Conservation (phyloP, 2,888 invertebrate genomes). For the Cistogaster globosa region DNA sequence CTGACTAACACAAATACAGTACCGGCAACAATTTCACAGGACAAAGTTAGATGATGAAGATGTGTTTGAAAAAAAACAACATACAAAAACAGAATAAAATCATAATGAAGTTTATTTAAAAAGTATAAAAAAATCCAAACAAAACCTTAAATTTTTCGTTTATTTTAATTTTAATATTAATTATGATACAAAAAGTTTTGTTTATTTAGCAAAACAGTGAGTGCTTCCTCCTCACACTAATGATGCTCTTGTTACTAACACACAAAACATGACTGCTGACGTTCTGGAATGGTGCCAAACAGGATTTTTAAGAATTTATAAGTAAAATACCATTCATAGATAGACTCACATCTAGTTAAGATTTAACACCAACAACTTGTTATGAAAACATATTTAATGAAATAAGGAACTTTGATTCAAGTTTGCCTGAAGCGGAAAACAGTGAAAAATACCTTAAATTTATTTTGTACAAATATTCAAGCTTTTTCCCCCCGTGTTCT, state of each 20-base stretch:
- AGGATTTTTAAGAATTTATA: background rate
- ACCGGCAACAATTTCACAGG: conserved; percentile 18
- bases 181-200: conserved; percentile 47
- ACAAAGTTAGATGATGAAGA: conserved; percentile 13
- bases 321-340: background rate
- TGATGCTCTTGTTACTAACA: background rate
- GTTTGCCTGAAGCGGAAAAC: background rate
- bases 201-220: conserved; percentile 20
- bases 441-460: conserved; percentile 7
- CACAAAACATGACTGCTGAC: background rate
- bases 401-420: conserved; percentile 4
- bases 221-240: conserved; percentile 17
- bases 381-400: background rate
- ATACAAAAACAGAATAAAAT: conserved; percentile 16
- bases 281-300: background rate
- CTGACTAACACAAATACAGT: conserved; percentile 19
- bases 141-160: conserved; percentile 51
- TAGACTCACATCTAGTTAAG: background rate
- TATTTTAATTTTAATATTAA: conserved; percentile 44
- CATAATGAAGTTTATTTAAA: conserved; percentile 41
- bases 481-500: background rate
- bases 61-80: background rate
- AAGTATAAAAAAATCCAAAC: background rate
- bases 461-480: background rate
- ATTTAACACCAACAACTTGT: background rate